Evolutionary conservation across 2,797 vertebrate genomes (phyloP), one percentile per base, ranked within the genome.

Genomic region (Antrozous pallidus): DNA sequence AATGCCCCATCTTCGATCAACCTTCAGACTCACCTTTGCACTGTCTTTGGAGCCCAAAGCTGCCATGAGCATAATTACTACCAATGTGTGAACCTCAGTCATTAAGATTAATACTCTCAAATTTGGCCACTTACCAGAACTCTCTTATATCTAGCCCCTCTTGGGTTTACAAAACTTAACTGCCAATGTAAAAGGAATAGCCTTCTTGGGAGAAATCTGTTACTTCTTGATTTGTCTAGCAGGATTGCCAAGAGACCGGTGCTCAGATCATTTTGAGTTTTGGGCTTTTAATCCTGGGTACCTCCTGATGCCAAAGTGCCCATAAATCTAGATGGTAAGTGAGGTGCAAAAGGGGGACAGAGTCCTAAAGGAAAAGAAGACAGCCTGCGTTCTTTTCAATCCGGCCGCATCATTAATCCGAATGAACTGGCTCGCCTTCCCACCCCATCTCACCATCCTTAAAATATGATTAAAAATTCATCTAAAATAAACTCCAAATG

Each of bases 161-260:
- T 93, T 93, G 96, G 93, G 95, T 94, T 96, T 95, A 96, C 90
- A 95, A 93, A 96, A 93, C 79, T 92, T 97, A 95, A 95, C 96
- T 97, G 96, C 82, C 95, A 96, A 90, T 87, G 82, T 96, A 95
- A 96, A 96, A 97, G 83, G 69, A 96, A 97, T 80, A 81, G 88
- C 61, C 75, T 97, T 96, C 96, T 93, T 95, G 97, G 96, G 96
- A 96, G 90, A 90, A 83, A 97, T 97, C 22, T 83, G 95, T 97
- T 96, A 97, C 95, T 94, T 95, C 94, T 96, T 95, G 95, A 97
- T 97, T 97, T 97, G 93, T 97, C 96, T 97, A 95, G 92, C 33
- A 67, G 70, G 93, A 97, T 88, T 93, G 58, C 75, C 94, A 94
- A 92, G 96, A 94, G 95, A 96, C 69, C 36, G 3, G 78, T 33